phyloP scores from a whole-genome alignment of 1,140 invertebrate species.

The Drosophila oshimai region DNA sequence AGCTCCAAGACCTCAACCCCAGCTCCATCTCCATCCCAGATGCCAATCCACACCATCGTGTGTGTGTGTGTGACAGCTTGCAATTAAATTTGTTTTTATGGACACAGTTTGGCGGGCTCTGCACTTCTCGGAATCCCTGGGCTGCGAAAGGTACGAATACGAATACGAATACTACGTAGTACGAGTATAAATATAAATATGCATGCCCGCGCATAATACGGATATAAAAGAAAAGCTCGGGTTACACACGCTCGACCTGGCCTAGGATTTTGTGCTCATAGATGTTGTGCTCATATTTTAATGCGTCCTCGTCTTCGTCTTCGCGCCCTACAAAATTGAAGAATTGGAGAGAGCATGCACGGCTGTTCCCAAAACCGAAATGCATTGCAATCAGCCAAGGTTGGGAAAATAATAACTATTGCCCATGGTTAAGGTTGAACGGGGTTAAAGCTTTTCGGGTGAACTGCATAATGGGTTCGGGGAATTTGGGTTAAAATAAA shows the following conservation, averaged over 20 bases:
- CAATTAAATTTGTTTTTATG: slow-evolving; percentile 81
- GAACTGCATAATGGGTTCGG: background rate
- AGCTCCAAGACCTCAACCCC: slow-evolving; percentile 3
- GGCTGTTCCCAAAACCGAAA: slow-evolving; percentile 20
- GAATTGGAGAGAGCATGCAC: slow-evolving; percentile 5
- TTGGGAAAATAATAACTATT: background rate
- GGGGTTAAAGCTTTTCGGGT: background rate
- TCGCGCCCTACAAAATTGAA: slow-evolving; percentile 40
- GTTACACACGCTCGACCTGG: slow-evolving; percentile 64
- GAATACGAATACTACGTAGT: slow-evolving; percentile 4
- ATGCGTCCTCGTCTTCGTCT: slow-evolving; percentile 40
- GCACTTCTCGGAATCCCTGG: slow-evolving; percentile 74
- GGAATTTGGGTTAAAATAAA: background rate
- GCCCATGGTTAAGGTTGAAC: too few species aligned
- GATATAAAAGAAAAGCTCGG: slow-evolving; percentile 71
- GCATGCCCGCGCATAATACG: slow-evolving; percentile 75
- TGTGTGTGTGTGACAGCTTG: slow-evolving; percentile 67
- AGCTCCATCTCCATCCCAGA: slow-evolving; percentile 20
- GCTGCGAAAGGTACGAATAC: slow-evolving; percentile 32
- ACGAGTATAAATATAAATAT: slow-evolving; percentile 61
- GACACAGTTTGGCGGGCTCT: slow-evolving; percentile 31
- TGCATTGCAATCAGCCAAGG: slow-evolving; percentile 11
- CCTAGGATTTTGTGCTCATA: too few species aligned
- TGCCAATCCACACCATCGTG: slow-evolving; percentile 29
- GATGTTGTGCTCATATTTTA: slow-evolving; percentile 64